Conservation (phyloP, 1,140 invertebrate genomes). For the Acyrthosiphon pisum region DNA sequence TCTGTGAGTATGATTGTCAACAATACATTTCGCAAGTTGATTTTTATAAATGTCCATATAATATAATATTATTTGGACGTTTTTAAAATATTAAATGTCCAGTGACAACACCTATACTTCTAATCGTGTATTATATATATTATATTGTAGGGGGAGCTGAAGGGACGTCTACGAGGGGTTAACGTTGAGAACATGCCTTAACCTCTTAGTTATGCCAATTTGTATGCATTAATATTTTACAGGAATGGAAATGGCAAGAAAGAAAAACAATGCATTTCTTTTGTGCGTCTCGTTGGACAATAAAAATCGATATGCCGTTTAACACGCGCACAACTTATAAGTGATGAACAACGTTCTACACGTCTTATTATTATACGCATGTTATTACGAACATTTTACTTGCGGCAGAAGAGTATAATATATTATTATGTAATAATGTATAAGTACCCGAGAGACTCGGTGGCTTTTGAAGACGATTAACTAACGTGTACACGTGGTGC, state of each 20-base stretch:
- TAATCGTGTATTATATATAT: neutral
- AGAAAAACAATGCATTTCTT: neutral
- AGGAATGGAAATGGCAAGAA: neutral
- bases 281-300: neutral
- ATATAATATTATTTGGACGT: neutral
- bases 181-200: neutral
- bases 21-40: neutral
- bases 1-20: neutral
- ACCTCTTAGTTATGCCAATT: neutral
- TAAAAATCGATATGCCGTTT: conserved; percentile 17
- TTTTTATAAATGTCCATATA: neutral
- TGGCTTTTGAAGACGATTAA: neutral
- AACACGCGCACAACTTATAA: neutral
- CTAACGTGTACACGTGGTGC: neutral
- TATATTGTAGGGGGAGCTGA: neutral
- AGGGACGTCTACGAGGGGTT: neutral
- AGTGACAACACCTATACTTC: neutral
- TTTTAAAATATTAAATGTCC: neutral
- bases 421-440: neutral
- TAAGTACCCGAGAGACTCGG: neutral
- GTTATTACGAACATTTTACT: neutral
- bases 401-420: neutral
- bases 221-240: neutral
- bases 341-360: neutral
- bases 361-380: neutral